Evolutionary conservation across 2,113 vertebrate species (phyloP), one percentile per base, ranked within the genome.

Genomic region (Cnemophilus loriae): DNA sequence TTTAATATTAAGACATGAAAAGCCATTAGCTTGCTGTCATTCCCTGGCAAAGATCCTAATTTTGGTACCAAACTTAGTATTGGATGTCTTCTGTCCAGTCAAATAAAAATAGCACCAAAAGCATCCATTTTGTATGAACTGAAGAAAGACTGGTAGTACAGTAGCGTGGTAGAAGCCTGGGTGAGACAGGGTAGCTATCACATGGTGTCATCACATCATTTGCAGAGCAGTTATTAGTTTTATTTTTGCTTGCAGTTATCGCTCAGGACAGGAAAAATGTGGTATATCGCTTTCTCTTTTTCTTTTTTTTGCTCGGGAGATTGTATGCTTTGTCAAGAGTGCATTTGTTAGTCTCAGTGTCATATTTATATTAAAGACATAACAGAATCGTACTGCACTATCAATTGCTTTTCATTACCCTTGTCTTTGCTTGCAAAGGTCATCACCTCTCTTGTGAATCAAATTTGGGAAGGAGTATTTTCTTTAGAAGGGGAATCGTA

Each of bases 371-470:
- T 87, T 88, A 79, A 91, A 93, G 65, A 73, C 68, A 61, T 88
- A 94, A 88, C 35, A 42, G 93, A 75, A 87, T 85, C 67, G 69
- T 87, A 44, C 79, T 87, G 94, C 84, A 81, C 70, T 71, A 74
- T 87, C 95, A 92, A 91, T 95, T 97, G 95, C 92, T 95, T 96
- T 94, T 93, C 91, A 96, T 94, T 87, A 83, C 63, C 82, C 76
- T 96, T 65, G 33, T 61, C 41, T 96, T 73, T 90, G 44, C 86
- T 85, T 73, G 67, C 73, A 56, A 27, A 87, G 92, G 86, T 69
- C 88, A 63, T 68, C 71, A 79, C 52, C 89, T 93, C 53, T 28
- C 32, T 49, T 84, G 76, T 68, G 85, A 73, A 91, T 65, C 65
- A 86, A 57, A 94, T 96, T 65, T 82, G 81, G 81, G 91, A 35